phyloP scores from a whole-genome alignment of 2,113 vertebrate genomes.

The Amphiprion ocellaris region DNA sequence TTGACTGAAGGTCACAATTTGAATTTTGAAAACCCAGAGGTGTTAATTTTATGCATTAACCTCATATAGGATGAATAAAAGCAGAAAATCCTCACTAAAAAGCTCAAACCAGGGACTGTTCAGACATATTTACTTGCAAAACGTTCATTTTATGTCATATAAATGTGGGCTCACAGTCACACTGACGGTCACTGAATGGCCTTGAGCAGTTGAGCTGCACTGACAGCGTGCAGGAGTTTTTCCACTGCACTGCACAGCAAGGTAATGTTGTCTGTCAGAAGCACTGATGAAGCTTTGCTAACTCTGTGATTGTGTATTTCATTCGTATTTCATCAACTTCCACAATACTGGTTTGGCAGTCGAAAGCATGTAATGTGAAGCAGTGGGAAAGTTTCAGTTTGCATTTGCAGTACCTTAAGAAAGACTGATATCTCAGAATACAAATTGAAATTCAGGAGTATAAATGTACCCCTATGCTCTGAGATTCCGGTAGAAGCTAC shows the following conservation, averaged over 20 bases:
- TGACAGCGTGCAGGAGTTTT: conserved; percentile 1
- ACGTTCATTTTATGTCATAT: not conserved
- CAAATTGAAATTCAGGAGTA: too few species aligned
- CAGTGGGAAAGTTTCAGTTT: not conserved
- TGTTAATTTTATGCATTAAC: too few species aligned
- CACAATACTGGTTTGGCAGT: not conserved
- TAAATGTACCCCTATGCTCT: too few species aligned
- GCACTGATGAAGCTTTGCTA: conserved; percentile 1
- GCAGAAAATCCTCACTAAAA: not conserved
- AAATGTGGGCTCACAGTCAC: not conserved
- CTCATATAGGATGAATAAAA: not conserved
- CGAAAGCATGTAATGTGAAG: not conserved
- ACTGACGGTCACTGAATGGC: conserved; percentile 1
- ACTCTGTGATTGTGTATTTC: not conserved
- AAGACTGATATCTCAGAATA: too few species aligned
- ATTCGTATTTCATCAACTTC: not conserved
- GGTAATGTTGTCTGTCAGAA: not conserved
- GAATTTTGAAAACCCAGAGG: not conserved
- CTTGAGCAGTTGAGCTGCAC: conserved; percentile 6
- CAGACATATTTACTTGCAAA: not conserved
- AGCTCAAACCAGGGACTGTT: not conserved
- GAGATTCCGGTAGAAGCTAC: conserved; percentile 1
- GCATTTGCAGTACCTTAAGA: too few species aligned
- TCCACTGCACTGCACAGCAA: conserved; percentile 1
- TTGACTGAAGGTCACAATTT: not conserved